Evolutionary conservation across 2,113 vertebrate species (phyloP), one percentile per base, ranked within the genome.

Genomic region (rabbit (Oryctolagus cuniculus)): DNA sequence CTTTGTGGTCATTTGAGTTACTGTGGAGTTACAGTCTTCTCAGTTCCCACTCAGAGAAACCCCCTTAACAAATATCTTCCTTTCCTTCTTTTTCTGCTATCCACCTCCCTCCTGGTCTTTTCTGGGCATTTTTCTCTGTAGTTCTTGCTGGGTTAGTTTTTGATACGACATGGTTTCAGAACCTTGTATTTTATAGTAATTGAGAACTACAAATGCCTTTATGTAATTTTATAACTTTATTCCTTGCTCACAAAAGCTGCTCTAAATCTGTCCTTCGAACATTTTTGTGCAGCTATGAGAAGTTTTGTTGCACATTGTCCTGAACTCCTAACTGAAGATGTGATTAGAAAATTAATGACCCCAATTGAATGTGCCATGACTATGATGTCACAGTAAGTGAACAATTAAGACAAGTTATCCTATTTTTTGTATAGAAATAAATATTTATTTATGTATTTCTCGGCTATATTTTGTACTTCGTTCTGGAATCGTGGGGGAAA

Each of bases 351-450:
- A 90, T 97, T 99, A 97, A 99, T 99, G 99, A 99, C 99, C 2
- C 99, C 99, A 70, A 99, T 99, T 67, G 99, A 99, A 98, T 99
- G 99, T 97, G 99, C 99, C 95, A 99, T 99, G 99, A 99, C 99
- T 82, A 99, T 99, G 99, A 99, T 99, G 99, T 99, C 99, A 0
- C 99, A 99, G 99, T 99, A 98, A 99, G 99, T 99, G 91, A 94
- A 53, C 88, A 58, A 19, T 80, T 95, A 88, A 67, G 89, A 82
- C 5, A 36, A 22, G 1, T 67, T 82, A 64, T 81, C 73, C n/a
- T 95, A 0, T 81, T 90, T 81, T 90, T 94, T 89, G 55, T 53
- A 17, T 91, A 79, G 87, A 87, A 89, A 78, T 64, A 70, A 90
- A 38, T 63, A n/a, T 49, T 44, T 66, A 49, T 51, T 36, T 72